A percentile compares a stretch with the other conserved stretches of the same genome.
phyloP scores from a whole-genome alignment of 2,113 vertebrate genomes.

The Plestiodon gilberti region DNA sequence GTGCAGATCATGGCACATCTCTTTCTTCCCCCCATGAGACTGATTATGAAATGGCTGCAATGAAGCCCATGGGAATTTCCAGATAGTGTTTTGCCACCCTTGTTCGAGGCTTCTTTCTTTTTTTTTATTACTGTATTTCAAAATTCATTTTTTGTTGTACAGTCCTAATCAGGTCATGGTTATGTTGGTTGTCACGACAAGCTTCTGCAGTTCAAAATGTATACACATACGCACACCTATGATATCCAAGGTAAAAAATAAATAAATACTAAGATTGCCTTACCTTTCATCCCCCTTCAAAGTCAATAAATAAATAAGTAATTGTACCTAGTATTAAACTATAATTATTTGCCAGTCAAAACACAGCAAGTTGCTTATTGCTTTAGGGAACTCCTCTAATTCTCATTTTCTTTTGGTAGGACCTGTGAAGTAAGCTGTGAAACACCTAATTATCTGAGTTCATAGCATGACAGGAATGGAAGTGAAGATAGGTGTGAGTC shows the following conservation, averaged over 20 bases:
- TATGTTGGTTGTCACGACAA: too few species aligned
- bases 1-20: too few species aligned
- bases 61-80: too few species aligned
- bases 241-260: neutral
- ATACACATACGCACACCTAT: too few species aligned
- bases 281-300: neutral
- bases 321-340: neutral
- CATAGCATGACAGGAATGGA: neutral
- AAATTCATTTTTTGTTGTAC: too few species aligned
- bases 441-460: neutral
- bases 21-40: too few species aligned
- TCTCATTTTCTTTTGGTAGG: neutral
- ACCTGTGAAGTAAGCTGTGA: conserved; percentile 19
- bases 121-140: too few species aligned
- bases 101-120: too few species aligned
- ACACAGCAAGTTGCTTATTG: neutral
- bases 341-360: neutral
- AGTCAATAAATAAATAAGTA: neutral
- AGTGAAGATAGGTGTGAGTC: neutral
- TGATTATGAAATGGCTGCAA: too few species aligned
- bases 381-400: neutral
- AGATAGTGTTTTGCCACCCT: too few species aligned
- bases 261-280: neutral
- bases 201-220: too few species aligned
- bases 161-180: too few species aligned